Percentiles rank a stretch among this genome's conserved stretches.
These are phyloP conservation scores for Podarcis lilfordi DNA, from an alignment of 2,797 vertebrate species.

Conservation along the genomic window DNA sequence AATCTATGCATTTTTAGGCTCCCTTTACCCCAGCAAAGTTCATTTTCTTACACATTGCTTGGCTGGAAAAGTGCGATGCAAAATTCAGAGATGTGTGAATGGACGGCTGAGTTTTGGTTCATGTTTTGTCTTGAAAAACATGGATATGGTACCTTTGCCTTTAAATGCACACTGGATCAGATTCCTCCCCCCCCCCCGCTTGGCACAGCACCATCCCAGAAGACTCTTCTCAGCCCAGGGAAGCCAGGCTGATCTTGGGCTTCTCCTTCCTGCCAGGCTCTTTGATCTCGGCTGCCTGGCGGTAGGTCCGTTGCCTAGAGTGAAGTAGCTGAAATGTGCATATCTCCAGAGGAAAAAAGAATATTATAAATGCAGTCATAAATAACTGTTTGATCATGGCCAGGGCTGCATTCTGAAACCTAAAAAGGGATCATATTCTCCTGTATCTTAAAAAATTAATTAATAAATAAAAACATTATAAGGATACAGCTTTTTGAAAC, in stretches of 20 bases:
- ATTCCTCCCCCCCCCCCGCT: too few relatives aligned
- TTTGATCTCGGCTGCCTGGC: not conserved
- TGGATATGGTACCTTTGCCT: too few relatives aligned
- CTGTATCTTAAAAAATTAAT: not conserved
- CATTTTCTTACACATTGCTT: too few relatives aligned
- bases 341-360: not conserved
- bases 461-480: not conserved
- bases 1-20: too few relatives aligned
- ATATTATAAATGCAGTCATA: slow-evolving; percentile 7
- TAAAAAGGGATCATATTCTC: not conserved
- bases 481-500: not conserved
- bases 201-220: not conserved
- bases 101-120: too few relatives aligned
- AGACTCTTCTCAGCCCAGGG: not conserved
- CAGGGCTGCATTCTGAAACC: too few relatives aligned
- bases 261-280: not conserved
- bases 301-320: not conserved
- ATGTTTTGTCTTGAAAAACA: too few relatives aligned
- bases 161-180: too few relatives aligned
- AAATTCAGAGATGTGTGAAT: too few relatives aligned
- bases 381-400: not conserved
- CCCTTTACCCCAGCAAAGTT: too few relatives aligned
- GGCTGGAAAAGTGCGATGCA: too few relatives aligned
- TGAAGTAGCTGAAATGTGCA: not conserved
- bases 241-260: not conserved